These are phyloP conservation scores for Hippocampus mohnikei DNA, from an alignment of 2,113 vertebrate species.

Conservation along the genomic window DNA sequence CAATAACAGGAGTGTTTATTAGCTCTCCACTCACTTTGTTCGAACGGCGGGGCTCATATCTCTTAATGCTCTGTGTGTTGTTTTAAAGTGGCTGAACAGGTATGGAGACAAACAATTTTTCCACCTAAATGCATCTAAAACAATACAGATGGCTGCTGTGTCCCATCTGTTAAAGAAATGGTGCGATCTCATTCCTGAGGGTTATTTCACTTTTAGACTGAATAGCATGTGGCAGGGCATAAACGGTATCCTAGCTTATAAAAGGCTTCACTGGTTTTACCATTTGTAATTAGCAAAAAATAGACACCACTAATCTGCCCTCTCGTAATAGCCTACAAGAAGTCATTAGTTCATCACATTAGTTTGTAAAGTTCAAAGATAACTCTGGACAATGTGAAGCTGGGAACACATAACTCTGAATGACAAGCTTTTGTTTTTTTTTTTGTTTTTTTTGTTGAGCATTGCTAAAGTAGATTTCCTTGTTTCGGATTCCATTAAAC, in stretches of 20 bases:
- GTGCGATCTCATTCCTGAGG: slow-evolving; percentile 66
- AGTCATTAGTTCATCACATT: slow-evolving; percentile 67
- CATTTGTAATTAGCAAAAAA: slow-evolving; percentile 74
- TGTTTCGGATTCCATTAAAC: not conserved
- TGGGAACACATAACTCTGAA: slow-evolving; percentile 28
- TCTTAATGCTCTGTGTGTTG: slow-evolving; percentile 7
- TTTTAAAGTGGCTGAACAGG: slow-evolving; percentile 40
- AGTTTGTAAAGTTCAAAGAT: slow-evolving; percentile 68
- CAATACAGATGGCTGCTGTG: slow-evolving; percentile 55
- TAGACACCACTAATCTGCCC: slow-evolving; percentile 66
- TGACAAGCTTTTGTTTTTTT: slow-evolving; percentile 12
- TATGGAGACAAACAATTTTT: slow-evolving; percentile 33
- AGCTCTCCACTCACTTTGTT: slow-evolving; percentile 35
- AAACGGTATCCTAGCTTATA: slow-evolving; percentile 67
- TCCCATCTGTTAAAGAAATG: slow-evolving; percentile 71
- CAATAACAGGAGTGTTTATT: slow-evolving; percentile 52
- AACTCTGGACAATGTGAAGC: slow-evolving; percentile 45
- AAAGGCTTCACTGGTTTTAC: slow-evolving; percentile 70
- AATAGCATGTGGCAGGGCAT: slow-evolving; percentile 68
- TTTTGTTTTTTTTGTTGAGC: not conserved
- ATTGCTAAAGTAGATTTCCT: not conserved
- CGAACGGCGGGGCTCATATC: slow-evolving; percentile 37
- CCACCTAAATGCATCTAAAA: slow-evolving; percentile 50
- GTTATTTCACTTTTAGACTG: slow-evolving; percentile 67
- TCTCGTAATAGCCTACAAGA: slow-evolving; percentile 60